phyloP scores from a whole-genome alignment of 35 echinoderm and acorn worm genomes.

The Ptychodera flava region DNA sequence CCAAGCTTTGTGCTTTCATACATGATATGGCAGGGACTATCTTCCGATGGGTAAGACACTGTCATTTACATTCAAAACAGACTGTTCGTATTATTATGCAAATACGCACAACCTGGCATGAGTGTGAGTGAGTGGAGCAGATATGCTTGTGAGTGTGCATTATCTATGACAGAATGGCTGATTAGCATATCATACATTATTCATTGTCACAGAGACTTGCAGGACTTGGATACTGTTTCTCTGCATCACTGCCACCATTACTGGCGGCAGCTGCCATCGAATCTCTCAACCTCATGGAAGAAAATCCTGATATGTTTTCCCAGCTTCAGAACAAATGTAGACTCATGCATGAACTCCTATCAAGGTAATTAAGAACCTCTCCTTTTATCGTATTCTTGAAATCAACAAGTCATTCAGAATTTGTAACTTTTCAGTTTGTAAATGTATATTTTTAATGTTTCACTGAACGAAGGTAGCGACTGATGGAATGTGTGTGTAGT shows the following conservation, averaged over 20 bases:
- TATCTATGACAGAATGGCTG: too few relatives aligned
- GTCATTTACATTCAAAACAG: too few relatives aligned
- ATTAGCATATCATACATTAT: too few relatives aligned
- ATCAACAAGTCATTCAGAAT: neutral
- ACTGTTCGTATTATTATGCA: too few relatives aligned
- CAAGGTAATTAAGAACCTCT: constrained; percentile 39
- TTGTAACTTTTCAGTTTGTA: neutral
- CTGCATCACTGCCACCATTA: constrained; percentile 88
- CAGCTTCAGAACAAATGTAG: constrained; percentile 42
- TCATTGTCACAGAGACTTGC: constrained; percentile 85
- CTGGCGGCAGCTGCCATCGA: constrained; percentile 62
- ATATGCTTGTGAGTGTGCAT: too few relatives aligned
- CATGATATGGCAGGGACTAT: too few relatives aligned
- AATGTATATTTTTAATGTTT: neutral
- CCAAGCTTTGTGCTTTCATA: too few relatives aligned
- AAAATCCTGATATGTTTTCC: constrained; percentile 57
- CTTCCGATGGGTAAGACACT: too few relatives aligned
- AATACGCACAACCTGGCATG: too few relatives aligned
- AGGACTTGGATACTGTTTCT: constrained; percentile 95
- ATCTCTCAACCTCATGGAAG: constrained; percentile 61
- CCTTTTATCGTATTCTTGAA: neutral
- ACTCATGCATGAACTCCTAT: constrained; percentile 58
- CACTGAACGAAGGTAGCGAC: neutral
- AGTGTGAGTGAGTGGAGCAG: too few relatives aligned
- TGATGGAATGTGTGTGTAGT: neutral